These are phyloP conservation scores for Pycnonotus jocosus DNA, from an alignment of 2,113 vertebrate genomes.

Conservation along the genomic window DNA sequence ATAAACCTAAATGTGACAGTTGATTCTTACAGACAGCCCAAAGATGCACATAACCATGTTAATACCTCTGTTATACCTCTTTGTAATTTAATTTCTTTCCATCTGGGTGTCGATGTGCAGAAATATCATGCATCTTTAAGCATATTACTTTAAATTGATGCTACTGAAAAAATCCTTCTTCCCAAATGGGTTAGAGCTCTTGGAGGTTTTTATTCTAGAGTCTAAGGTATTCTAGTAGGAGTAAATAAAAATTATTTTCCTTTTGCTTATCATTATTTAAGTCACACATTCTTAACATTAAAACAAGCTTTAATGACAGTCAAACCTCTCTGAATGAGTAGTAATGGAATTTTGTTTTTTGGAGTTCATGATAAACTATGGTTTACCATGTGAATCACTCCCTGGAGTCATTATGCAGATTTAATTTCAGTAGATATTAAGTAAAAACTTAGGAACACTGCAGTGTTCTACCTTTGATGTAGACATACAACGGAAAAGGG, in stretches of 20 bases:
- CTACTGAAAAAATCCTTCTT: not conserved
- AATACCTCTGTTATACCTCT: conserved; percentile 1
- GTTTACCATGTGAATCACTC: not conserved
- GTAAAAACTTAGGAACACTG: not conserved
- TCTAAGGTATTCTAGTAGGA: not conserved
- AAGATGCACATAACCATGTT: conserved; percentile 15
- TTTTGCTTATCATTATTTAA: not conserved
- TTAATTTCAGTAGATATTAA: not conserved
- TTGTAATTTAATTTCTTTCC: conserved; percentile 25
- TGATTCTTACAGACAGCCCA: not conserved
- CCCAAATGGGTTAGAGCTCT: not conserved
- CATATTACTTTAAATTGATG: not conserved
- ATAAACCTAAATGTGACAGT: conserved; percentile 19
- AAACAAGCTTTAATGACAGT: not conserved
- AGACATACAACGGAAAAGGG: not conserved
- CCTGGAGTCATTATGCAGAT: not conserved
- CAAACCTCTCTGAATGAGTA: not conserved
- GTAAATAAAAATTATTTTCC: not conserved
- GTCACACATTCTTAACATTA: not conserved
- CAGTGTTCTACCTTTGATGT: not conserved
- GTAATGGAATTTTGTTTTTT: not conserved
- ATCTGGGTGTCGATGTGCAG: conserved; percentile 4
- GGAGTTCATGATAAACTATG: not conserved
- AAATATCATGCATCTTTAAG: not conserved
- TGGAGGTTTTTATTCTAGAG: not conserved